These are phyloP conservation scores for Bruchidius siliquastri DNA, from an alignment of 2,888 invertebrate species.

Conservation along the genomic window DNA sequence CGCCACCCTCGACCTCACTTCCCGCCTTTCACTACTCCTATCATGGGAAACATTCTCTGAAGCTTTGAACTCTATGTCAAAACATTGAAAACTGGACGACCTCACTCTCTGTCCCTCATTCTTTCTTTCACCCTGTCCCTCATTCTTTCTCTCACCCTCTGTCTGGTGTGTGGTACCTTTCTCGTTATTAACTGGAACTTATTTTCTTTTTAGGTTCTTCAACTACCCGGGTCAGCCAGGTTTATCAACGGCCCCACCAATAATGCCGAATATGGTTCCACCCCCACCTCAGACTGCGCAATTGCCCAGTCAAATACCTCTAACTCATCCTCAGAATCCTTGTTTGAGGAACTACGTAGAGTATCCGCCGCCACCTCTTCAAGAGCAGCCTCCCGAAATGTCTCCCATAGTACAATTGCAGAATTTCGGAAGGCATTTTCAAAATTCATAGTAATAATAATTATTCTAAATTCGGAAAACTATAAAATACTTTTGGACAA, in stretches of 20 bases:
- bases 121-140: too few relatives aligned
- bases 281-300: conserved; percentile 42
- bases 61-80: too few relatives aligned
- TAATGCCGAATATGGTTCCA: conserved; percentile 45
- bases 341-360: conserved; percentile 37
- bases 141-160: too few relatives aligned
- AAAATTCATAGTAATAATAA: conserved; percentile 40
- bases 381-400: conserved; percentile 31
- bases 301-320: conserved; percentile 23
- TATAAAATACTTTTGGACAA: too few relatives aligned
- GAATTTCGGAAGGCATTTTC: conserved; percentile 46
- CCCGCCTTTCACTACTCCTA: too few relatives aligned
- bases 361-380: conserved; percentile 15
- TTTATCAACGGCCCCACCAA: conserved; percentile 39
- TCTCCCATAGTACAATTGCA: conserved; percentile 45
- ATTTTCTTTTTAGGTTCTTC: conserved; percentile 53
- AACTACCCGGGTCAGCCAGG: conserved; percentile 52
- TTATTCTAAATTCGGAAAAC: too few relatives aligned
- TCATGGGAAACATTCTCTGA: too few relatives aligned
- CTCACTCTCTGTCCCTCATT: too few relatives aligned
- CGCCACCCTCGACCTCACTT: too few relatives aligned
- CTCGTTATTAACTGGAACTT: too few relatives aligned
- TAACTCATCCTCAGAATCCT: conserved; percentile 18
- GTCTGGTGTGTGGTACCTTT: too few relatives aligned
- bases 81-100: too few relatives aligned